A percentile compares a stretch with the other conserved stretches of the same genome.
These are phyloP conservation scores for Willisornis vidua DNA, from an alignment of 2,113 vertebrate species.

Conservation along the genomic window DNA sequence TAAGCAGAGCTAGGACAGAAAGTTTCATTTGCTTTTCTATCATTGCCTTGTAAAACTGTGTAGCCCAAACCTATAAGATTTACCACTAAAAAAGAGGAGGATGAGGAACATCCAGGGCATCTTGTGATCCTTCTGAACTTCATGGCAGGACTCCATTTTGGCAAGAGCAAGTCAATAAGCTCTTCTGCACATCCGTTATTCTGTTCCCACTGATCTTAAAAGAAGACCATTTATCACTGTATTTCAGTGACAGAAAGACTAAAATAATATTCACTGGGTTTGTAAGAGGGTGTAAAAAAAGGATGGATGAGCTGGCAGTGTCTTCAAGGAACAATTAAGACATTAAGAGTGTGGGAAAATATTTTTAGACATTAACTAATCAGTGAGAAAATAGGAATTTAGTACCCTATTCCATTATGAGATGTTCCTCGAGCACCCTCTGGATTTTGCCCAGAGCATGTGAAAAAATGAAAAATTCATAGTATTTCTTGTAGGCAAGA, in stretches of 20 bases:
- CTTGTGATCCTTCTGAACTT: not conserved
- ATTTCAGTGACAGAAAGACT: not conserved
- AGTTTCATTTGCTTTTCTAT: not conserved
- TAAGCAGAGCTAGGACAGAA: not conserved
- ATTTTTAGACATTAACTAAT: not conserved
- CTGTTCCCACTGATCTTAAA: conserved; percentile 15
- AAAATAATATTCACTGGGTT: not conserved
- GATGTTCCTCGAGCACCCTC: conserved; percentile 12
- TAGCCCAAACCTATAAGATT: not conserved
- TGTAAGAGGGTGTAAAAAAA: not conserved
- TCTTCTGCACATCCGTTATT: not conserved
- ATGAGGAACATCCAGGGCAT: not conserved
- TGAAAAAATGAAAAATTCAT: conserved; percentile 59
- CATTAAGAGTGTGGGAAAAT: not conserved
- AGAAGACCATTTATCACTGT: not conserved
- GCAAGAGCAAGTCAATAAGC: not conserved
- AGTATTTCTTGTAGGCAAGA: conserved; percentile 33
- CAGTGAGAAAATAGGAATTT: conserved; percentile 13
- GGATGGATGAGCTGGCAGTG: not conserved
- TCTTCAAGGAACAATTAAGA: conserved; percentile 23
- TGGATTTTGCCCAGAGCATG: conserved; percentile 25
- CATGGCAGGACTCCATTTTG: not conserved
- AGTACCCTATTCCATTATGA: not conserved
- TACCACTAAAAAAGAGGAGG: not conserved
- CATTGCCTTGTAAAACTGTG: not conserved